phyloP scores from a whole-genome alignment of 2,888 invertebrate genomes.

The Dolomedes plantarius region DNA sequence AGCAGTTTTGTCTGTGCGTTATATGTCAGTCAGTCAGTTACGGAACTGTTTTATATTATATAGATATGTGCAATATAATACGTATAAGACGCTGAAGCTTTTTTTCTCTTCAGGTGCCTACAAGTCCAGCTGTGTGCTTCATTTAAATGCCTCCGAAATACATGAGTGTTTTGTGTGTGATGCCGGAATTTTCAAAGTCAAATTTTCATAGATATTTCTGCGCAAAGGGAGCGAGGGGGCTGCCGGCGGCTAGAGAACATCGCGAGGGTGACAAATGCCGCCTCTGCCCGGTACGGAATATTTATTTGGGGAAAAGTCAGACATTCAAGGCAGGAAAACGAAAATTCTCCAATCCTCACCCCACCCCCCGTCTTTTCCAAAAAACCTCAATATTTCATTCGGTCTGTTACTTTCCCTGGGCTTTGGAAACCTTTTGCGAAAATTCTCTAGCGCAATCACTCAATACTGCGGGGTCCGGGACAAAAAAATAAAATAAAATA shows the following conservation, averaged over 20 bases:
- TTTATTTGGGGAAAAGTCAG: slow-evolving; percentile 63
- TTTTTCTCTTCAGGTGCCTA: too few relatives aligned
- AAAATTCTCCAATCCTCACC: slow-evolving; percentile 40
- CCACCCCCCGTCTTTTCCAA: neutral
- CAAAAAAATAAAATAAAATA: slow-evolving; percentile 3
- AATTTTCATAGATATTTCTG: slow-evolving; percentile 55
- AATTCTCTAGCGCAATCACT: slow-evolving; percentile 57
- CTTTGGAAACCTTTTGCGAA: slow-evolving; percentile 37
- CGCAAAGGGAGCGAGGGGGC: neutral
- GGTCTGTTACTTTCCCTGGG: slow-evolving; percentile 57
- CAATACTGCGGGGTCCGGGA: slow-evolving; percentile 23
- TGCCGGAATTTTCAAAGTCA: slow-evolving; percentile 52
- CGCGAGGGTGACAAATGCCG: slow-evolving; percentile 61
- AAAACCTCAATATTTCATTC: slow-evolving; percentile 70
- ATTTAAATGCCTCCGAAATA: too few relatives aligned
- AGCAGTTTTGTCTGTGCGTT: too few relatives aligned
- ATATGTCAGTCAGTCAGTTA: too few relatives aligned
- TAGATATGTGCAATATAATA: too few relatives aligned
- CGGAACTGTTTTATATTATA: too few relatives aligned
- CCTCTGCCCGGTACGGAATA: slow-evolving; percentile 48
- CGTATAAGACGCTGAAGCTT: too few relatives aligned
- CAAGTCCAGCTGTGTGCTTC: too few relatives aligned
- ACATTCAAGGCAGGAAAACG: slow-evolving; percentile 68
- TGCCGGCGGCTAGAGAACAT: neutral
- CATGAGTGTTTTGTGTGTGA: too few relatives aligned